Percentiles rank a stretch among this genome's conserved stretches.
These are phyloP conservation scores for Drosophila percnosoma DNA, from an alignment of 2,888 invertebrate species.

Conservation along the genomic window DNA sequence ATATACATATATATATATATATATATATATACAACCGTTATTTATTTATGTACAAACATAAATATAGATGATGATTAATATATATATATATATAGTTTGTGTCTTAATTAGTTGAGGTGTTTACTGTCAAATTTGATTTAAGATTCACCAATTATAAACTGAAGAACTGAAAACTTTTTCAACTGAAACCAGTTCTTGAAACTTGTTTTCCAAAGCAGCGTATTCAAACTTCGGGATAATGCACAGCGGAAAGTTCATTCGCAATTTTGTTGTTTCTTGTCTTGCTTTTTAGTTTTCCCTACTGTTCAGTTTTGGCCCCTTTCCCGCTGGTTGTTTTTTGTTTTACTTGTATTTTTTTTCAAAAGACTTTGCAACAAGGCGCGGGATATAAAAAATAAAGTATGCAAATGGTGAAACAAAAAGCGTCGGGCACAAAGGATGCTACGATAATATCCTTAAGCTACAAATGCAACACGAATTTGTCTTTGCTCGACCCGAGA, in stretches of 20 bases:
- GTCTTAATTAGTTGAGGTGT: background rate
- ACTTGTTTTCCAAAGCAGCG: background rate
- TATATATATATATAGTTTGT: background rate
- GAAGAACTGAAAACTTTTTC: background rate
- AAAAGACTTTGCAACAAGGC: slow-evolving; percentile 63
- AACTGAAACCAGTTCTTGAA: background rate
- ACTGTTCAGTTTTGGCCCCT: slow-evolving; percentile 3
- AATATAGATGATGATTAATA: background rate
- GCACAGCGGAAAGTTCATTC: background rate
- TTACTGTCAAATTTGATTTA: background rate
- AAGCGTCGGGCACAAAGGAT: slow-evolving; percentile 70
- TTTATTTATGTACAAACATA: background rate
- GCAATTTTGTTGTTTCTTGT: slow-evolving; percentile 14
- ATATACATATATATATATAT: too few species aligned
- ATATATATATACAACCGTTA: background rate
- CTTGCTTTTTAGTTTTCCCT: slow-evolving; percentile 32
- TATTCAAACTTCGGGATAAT: background rate
- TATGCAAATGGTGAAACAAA: slow-evolving; percentile 74
- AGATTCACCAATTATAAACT: background rate
- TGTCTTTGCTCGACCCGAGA: slow-evolving; percentile 67
- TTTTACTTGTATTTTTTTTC: background rate
- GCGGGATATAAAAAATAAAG: slow-evolving; percentile 52
- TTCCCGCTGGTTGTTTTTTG: background rate
- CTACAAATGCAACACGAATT: slow-evolving; percentile 80
- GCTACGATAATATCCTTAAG: slow-evolving; percentile 80